phyloP scores from a whole-genome alignment of 2,113 vertebrate genomes.

The Rhinolophus ferrumequinum region DNA sequence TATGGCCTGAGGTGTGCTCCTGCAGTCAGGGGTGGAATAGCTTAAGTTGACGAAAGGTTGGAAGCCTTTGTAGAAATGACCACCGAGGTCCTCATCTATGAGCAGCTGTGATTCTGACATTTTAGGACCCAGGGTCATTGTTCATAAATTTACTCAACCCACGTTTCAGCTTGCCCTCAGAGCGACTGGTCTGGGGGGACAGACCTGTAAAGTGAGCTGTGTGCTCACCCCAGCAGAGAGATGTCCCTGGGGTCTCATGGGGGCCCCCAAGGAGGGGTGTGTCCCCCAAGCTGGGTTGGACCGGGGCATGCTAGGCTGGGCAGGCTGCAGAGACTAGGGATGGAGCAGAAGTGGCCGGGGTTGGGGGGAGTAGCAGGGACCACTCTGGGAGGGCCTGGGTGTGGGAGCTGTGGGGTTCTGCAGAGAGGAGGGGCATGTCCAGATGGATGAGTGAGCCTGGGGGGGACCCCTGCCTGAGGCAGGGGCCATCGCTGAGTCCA shows the following conservation, averaged over 20 bases:
- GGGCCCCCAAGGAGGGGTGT: background rate
- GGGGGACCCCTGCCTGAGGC: background rate
- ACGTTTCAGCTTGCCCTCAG: background rate
- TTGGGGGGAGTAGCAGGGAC: background rate
- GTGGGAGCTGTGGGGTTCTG: too few relatives aligned
- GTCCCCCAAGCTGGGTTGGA: background rate
- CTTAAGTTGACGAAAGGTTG: background rate
- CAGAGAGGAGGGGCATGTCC: fast-evolving
- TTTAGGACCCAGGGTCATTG: too few relatives aligned
- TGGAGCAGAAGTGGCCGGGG: background rate
- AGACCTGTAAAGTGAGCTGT: fast-evolving
- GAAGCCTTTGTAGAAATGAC: too few relatives aligned
- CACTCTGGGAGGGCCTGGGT: background rate
- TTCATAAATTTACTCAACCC: too few relatives aligned
- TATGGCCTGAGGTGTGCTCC: background rate
- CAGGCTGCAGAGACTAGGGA: background rate
- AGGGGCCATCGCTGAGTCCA: background rate
- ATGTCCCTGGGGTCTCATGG: fast-evolving
- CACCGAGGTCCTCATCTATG: background rate
- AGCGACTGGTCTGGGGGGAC: fast-evolving
- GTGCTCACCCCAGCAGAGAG: background rate
- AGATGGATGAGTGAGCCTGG: background rate
- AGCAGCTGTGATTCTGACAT: fast-evolving
- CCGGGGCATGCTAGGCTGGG: background rate
- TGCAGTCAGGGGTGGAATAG: background rate